A percentile compares a stretch with the other conserved stretches of the same genome.
Conservation (phyloP, 2,113 vertebrate species). For the Nesogale talazaci region DNA sequence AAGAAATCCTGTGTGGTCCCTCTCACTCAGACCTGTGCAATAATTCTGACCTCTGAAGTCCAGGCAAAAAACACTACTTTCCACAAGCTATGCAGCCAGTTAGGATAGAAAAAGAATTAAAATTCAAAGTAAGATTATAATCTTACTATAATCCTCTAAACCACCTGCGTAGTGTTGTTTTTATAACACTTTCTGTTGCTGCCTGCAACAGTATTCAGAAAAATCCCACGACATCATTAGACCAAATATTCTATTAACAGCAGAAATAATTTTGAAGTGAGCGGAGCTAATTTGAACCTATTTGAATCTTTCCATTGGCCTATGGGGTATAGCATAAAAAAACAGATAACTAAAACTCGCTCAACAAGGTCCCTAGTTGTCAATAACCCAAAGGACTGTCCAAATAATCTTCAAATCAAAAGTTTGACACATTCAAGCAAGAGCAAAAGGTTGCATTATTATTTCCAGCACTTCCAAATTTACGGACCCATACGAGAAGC, state of each 20-base stretch:
- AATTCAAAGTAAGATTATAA: background rate
- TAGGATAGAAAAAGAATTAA: background rate
- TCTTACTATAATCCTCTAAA: background rate
- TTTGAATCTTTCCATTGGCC: background rate
- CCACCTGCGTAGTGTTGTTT: background rate
- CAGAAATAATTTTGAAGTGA: background rate
- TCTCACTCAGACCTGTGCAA: background rate
- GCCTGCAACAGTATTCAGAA: background rate
- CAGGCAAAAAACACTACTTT: background rate
- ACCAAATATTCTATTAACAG: background rate
- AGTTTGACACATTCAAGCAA: background rate
- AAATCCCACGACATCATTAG: background rate
- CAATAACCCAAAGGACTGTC: background rate
- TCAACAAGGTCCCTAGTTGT: background rate
- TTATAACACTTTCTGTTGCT: background rate
- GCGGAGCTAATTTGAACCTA: background rate
- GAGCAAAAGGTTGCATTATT: background rate
- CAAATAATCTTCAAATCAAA: background rate
- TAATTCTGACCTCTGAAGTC: background rate
- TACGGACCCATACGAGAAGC: background rate
- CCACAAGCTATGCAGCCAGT: background rate
- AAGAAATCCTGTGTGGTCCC: background rate
- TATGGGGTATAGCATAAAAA: background rate
- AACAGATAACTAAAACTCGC: background rate
- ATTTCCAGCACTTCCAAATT: background rate